Conservation (phyloP, 1,140 invertebrate genomes). For the Drosophila tropicalis region DNA sequence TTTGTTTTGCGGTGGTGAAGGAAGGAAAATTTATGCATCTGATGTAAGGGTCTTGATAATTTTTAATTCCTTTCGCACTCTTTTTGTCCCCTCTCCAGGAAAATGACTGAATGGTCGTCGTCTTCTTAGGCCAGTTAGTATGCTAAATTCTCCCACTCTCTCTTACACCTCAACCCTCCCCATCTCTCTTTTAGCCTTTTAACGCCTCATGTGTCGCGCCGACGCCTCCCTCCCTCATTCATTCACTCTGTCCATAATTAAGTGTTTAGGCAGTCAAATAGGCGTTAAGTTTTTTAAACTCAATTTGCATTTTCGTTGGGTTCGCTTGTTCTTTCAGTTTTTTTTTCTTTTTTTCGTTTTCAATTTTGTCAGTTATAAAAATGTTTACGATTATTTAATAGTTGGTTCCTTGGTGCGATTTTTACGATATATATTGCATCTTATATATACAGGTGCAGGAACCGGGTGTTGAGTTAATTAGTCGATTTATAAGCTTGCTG, state of each 20-base stretch:
- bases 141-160: constrained; percentile 58
- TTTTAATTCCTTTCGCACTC: constrained; percentile 61
- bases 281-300: constrained; percentile 64
- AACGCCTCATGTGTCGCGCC: constrained; percentile 34
- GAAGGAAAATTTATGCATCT: constrained; percentile 62
- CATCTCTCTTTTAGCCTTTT: constrained; percentile 42
- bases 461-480: constrained; percentile 63
- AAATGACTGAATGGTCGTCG: neutral
- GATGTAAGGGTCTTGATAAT: constrained; percentile 67
- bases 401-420: constrained; percentile 57
- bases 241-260: constrained; percentile 53
- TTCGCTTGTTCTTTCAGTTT: constrained; percentile 21
- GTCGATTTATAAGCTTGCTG: constrained; percentile 55
- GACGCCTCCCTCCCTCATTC: neutral
- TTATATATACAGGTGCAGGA: constrained; percentile 15
- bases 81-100: neutral
- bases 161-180: neutral
- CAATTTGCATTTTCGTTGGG: constrained; percentile 67
- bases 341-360: constrained; percentile 31
- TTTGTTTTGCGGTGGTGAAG: neutral
- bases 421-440: constrained; percentile 49
- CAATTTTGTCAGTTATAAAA: constrained; percentile 45
- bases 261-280: constrained; percentile 74
- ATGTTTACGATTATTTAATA: constrained; percentile 67
- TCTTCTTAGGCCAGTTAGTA: constrained; percentile 62